These are phyloP conservation scores for Drosophila lutescens DNA, from an alignment of 2,888 invertebrate genomes.

Conservation along the genomic window DNA sequence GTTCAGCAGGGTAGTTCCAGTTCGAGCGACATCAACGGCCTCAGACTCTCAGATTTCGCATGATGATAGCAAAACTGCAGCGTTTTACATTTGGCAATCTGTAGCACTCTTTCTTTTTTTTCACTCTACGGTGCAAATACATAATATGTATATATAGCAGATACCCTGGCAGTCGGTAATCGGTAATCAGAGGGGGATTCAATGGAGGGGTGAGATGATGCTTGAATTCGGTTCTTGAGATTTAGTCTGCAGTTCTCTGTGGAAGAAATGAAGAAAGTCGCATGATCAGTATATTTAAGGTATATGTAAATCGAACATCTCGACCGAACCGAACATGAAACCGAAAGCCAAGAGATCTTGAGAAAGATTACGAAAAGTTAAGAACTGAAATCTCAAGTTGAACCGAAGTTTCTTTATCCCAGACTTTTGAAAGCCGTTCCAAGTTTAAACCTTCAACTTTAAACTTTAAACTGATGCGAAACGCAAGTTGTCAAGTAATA, in stretches of 20 bases:
- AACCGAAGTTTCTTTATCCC: not conserved
- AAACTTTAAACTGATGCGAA: constrained; percentile 26
- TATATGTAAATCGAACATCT: too few species aligned
- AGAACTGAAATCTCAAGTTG: constrained; percentile 9
- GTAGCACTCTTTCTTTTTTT: not conserved
- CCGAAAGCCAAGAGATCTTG: constrained; percentile 6
- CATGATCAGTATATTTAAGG: not conserved
- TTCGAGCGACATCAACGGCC: not conserved
- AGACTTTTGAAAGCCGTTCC: constrained; percentile 21
- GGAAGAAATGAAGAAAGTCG: not conserved
- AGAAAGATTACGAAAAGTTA: constrained; percentile 25
- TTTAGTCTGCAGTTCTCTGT: constrained; percentile 15
- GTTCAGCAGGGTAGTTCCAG: constrained; percentile 3
- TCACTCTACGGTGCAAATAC: constrained; percentile 2
- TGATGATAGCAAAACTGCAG: constrained; percentile 60
- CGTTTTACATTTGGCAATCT: not conserved
- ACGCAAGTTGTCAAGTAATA: constrained; percentile 36
- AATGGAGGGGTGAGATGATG: not conserved
- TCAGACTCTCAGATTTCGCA: constrained; percentile 36
- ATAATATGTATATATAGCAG: not conserved
- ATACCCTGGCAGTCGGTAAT: constrained; percentile 22
- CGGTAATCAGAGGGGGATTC: constrained; percentile 7
- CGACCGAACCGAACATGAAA: constrained; percentile 11
- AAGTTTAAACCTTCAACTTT: not conserved
- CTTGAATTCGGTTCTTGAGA: constrained; percentile 1